Evolutionary conservation across 2,888 invertebrate species (phyloP), one percentile per base, ranked within the genome.

Genomic region (Aelia acuminata): DNA sequence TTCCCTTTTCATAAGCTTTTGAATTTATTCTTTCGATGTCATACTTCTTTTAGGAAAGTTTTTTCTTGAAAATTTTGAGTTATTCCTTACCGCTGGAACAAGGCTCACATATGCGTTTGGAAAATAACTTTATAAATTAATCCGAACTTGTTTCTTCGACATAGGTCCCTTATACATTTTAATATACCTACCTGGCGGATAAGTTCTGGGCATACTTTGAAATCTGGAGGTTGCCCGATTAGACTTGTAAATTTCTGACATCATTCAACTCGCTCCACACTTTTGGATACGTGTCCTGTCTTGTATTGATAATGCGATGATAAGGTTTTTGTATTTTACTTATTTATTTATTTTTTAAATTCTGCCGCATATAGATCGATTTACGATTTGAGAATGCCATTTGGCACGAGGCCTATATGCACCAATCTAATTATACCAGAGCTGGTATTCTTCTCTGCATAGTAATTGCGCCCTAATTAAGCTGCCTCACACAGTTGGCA

Each of bases 221-320:
- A 75, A 75, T 75, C 39, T 75, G 20, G 39, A 75, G 39, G 20
- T 22, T 18, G 18, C 0, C 0, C 7, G 22, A 75, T 75, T 75
- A 75, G 75, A 75, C n/a, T 75, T 75, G 39, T 35, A 75, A 39
- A 75, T 75, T 39, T 75, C 39, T 39, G 18, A 39, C 26, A 57
- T 57, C 57, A 4, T 26, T 57, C 57, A 57, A 11, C 57, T 26
- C 26, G 13, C n/a, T n/a, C n/a, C 57, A 26, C 10, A 57, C 26
- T 26, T 57, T 57, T 26, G 26, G 11, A 15, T 26, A 26, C 57
- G 4, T n/a, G 57, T 13, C 1, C 13, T 8, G 10, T 3, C 53
- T 53, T 53, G 53, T 53, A n/a, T n/a, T 57, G 26, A 15, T 26
- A 75, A 35, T 75, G 39, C 22, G 22, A 39, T 35, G 1, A 43